Percentiles rank a stretch among this genome's conserved stretches.
These are phyloP conservation scores for Euzophera pinguis DNA, from an alignment of 2,888 invertebrate species.

Conservation along the genomic window DNA sequence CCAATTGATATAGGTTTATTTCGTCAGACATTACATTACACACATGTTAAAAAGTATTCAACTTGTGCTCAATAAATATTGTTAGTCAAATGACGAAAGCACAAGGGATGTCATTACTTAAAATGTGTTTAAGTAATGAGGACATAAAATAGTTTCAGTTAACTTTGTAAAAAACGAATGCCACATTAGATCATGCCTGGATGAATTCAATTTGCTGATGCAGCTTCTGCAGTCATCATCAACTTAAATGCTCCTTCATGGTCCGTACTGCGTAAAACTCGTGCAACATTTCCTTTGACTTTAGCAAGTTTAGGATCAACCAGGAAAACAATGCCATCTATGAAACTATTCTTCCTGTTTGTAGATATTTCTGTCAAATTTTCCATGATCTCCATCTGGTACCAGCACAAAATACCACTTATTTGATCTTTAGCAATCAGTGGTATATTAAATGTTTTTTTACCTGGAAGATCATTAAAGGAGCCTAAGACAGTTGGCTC, in stretches of 20 bases:
- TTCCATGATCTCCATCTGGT: constrained; percentile 64
- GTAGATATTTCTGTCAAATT: constrained; percentile 59
- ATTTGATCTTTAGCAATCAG: constrained; percentile 56
- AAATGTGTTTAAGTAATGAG: no score
- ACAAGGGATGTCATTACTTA: no score
- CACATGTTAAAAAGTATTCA: no score
- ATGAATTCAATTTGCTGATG: not conserved
- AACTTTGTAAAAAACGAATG: no score
- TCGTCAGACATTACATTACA: no score
- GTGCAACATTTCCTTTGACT: constrained; percentile 39
- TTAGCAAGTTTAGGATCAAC: constrained; percentile 49
- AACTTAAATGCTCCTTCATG: constrained; percentile 54
- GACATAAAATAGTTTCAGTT: not conserved
- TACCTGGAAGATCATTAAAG: constrained; percentile 25
- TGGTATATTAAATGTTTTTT: constrained; percentile 39
- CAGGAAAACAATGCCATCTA: constrained; percentile 71
- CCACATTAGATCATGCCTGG: not conserved
- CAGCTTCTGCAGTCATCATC: constrained; percentile 30
- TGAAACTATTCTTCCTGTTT: constrained; percentile 56
- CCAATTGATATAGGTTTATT: no score
- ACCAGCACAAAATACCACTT: constrained; percentile 80
- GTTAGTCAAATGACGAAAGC: no score
- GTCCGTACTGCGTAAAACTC: constrained; percentile 49
- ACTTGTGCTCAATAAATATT: no score
- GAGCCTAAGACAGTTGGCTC: constrained; percentile 44